phyloP scores from a whole-genome alignment of 2,113 vertebrate species.

The Tachycineta bicolor region DNA sequence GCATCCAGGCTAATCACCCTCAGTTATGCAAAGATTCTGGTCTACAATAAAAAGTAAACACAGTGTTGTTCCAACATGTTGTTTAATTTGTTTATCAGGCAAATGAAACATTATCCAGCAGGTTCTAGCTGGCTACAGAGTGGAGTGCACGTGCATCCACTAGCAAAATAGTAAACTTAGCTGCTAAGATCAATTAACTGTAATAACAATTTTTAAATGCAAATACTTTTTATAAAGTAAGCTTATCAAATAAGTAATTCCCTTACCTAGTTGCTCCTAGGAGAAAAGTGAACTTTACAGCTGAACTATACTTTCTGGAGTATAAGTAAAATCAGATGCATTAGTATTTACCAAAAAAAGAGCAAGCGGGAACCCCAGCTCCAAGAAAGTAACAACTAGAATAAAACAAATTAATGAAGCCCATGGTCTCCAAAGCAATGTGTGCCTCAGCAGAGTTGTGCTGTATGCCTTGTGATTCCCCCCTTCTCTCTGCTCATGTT shows the following conservation, averaged over 20 bases:
- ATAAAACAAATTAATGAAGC: background rate
- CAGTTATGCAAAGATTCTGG: slow-evolving; percentile 50
- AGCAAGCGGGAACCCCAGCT: background rate
- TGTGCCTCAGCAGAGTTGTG: background rate
- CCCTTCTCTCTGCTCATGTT: background rate
- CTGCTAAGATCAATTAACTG: slow-evolving; percentile 49
- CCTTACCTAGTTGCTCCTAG: background rate
- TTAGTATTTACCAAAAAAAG: background rate
- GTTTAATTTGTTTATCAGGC: slow-evolving; percentile 44
- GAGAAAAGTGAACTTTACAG: background rate
- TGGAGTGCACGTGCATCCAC: background rate
- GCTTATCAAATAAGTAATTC: background rate
- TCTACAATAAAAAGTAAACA: slow-evolving; percentile 46
- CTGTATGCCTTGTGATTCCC: background rate
- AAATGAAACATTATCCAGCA: slow-evolving; percentile 69
- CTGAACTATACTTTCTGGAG: background rate
- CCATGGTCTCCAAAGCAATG: background rate
- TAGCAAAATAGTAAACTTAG: slow-evolving; percentile 59
- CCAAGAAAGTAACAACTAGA: background rate
- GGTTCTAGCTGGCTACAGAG: slow-evolving; percentile 71
- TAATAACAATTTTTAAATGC: background rate
- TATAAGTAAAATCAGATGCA: background rate
- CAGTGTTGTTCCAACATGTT: slow-evolving; percentile 24
- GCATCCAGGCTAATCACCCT: background rate
- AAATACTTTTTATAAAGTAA: background rate